Conservation (phyloP, 2,888 invertebrate genomes). For the Drosophila setosimentum region DNA sequence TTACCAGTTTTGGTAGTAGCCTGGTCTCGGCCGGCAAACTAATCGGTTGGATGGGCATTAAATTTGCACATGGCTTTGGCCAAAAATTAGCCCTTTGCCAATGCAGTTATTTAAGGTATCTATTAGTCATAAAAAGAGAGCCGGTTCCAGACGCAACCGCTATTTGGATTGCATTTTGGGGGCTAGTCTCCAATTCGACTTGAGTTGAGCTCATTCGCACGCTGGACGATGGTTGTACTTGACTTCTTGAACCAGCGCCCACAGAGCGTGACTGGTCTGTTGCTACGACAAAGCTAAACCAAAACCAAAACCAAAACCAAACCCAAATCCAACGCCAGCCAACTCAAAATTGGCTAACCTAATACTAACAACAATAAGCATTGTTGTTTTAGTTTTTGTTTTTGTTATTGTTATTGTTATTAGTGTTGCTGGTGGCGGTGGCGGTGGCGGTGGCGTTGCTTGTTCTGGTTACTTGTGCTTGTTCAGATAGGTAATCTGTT, state of each 20-base stretch:
- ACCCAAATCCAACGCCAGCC: constrained; percentile 42
- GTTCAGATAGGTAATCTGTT: constrained; percentile 73
- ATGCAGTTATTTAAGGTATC: constrained; percentile 72
- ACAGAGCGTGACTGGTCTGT: constrained; percentile 77
- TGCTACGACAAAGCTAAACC: not conserved
- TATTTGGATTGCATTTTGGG: constrained; percentile 40
- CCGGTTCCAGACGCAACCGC: constrained; percentile 1
- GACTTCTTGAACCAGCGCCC: constrained; percentile 81
- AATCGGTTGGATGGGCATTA: constrained; percentile 61
- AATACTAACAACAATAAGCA: constrained; percentile 68
- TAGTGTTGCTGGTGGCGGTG: constrained; percentile 21
- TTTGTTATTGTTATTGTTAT: constrained; percentile 15
- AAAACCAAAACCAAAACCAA: constrained; percentile 33
- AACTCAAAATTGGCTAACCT: constrained; percentile 59
- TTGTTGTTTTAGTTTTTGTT: constrained; percentile 29
- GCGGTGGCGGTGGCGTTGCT: constrained; percentile 37
- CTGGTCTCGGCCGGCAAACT: constrained; percentile 48
- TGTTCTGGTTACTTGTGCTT: constrained; percentile 67
- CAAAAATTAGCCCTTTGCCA: constrained; percentile 64
- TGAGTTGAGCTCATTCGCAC: constrained; percentile 66
- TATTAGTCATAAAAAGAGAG: constrained; percentile 74
- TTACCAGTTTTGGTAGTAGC: constrained; percentile 1
- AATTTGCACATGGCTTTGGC: constrained; percentile 71
- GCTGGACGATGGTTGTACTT: constrained; percentile 72
- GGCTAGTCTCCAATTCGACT: constrained; percentile 32